A percentile compares a stretch with the other conserved stretches of the same genome.
Conservation (phyloP, 1,140 invertebrate species). For the Venustaconcha ellipsiformis region DNA sequence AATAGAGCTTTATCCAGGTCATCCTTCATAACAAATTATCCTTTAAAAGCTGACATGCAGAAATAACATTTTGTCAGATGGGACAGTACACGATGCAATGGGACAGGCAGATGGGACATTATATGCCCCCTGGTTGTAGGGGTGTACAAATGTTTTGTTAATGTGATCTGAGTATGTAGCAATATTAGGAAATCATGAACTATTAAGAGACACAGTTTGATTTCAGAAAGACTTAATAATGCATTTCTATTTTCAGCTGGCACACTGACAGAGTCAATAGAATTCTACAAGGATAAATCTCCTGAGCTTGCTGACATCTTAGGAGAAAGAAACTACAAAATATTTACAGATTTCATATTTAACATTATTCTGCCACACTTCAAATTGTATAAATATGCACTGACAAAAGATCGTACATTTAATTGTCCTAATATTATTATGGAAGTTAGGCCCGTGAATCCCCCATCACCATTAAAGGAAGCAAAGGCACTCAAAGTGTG, state of each 20-base stretch:
- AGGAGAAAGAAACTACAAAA: constrained; percentile 49
- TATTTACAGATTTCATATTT: constrained; percentile 58
- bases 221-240: background rate
- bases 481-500: constrained; percentile 47
- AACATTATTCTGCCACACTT: constrained; percentile 57
- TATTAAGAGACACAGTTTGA: no score
- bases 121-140: no score
- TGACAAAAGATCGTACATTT: constrained; percentile 42
- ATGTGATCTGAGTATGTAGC: no score
- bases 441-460: constrained; percentile 34
- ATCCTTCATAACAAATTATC: no score
- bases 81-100: no score
- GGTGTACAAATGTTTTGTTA: no score
- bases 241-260: constrained; percentile 40
- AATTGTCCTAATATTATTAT: constrained; percentile 35
- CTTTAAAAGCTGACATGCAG: no score
- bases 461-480: constrained; percentile 34
- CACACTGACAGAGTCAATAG: constrained; percentile 40
- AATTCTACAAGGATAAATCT: constrained; percentile 35
- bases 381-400: constrained; percentile 58
- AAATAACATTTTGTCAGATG: no score
- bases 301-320: constrained; percentile 32
- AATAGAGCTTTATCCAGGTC: no score
- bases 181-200: no score
- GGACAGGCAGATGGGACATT: no score